Evolutionary conservation across 2,888 invertebrate genomes (phyloP).

Genomic region (Pristionchus japonicus): DNA sequence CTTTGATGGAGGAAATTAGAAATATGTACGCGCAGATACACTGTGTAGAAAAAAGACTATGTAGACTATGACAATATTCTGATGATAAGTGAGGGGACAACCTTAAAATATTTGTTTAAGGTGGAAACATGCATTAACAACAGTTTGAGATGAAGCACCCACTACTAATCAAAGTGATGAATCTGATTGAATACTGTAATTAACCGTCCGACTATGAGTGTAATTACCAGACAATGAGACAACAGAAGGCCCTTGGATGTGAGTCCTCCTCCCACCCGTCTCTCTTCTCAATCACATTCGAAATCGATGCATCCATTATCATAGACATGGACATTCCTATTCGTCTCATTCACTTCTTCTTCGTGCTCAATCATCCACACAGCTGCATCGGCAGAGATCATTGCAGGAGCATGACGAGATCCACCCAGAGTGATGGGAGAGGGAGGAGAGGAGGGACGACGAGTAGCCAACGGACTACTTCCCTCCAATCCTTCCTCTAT

Average conservation of each 20-base stretch:
- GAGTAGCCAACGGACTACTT: too few species aligned
- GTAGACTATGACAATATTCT: background rate
- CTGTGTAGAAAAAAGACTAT: background rate
- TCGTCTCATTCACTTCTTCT: background rate
- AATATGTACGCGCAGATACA: background rate
- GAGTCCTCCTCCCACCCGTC: background rate
- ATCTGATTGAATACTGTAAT: background rate
- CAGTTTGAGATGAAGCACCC: background rate
- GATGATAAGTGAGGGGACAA: background rate
- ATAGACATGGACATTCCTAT: background rate
- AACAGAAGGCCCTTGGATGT: background rate
- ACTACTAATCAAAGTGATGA: background rate
- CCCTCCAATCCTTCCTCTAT: background rate
- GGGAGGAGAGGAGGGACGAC: background rate
- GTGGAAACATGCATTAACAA: background rate
- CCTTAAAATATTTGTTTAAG: background rate
- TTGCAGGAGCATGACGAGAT: slow-evolving; percentile 7
- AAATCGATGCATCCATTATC: slow-evolving; percentile 30
- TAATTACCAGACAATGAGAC: background rate
- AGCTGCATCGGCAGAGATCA: slow-evolving; percentile 18
- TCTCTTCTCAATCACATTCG: background rate
- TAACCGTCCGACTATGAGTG: background rate
- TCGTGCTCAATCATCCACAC: slow-evolving; percentile 35
- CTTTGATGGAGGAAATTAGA: background rate
- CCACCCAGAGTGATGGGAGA: slow-evolving; percentile 22